A percentile compares a stretch with the other conserved stretches of the same genome.
These are phyloP conservation scores for Rhogogaster chlorosoma DNA, from an alignment of 2,888 invertebrate genomes.

Conservation along the genomic window DNA sequence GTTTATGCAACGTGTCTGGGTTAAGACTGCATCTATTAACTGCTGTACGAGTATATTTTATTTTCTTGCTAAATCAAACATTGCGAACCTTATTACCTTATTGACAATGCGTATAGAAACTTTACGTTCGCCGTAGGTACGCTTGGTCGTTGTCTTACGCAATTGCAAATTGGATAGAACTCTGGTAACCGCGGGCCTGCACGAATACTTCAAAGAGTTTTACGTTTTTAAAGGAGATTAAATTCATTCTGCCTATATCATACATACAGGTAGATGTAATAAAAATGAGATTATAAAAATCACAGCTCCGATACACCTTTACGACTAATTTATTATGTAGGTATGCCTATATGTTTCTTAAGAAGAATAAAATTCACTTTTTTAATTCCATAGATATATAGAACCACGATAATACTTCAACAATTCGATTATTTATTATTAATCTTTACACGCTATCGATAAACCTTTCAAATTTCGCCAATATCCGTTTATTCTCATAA, in stretches of 20 bases:
- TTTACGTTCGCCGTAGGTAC: neutral
- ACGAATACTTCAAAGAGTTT: neutral
- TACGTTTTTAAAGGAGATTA: neutral
- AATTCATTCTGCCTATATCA: neutral
- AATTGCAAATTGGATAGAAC: constrained; percentile 2
- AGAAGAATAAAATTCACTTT: neutral
- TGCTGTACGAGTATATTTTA: neutral
- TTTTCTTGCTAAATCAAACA: constrained; percentile 46
- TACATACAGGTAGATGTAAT: neutral
- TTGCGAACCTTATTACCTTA: constrained; percentile 35
- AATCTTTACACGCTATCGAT: neutral
- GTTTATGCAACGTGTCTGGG: constrained; percentile 24
- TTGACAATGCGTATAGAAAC: constrained; percentile 39
- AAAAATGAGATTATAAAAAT: neutral
- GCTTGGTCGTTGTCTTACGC: neutral
- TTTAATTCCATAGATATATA: neutral
- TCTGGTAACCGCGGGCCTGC: neutral
- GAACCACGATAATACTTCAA: neutral
- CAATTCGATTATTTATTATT: neutral
- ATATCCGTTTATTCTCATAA: neutral
- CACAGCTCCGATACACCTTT: neutral
- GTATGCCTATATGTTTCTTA: neutral
- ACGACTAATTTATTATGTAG: neutral
- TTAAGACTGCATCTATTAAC: constrained; percentile 14
- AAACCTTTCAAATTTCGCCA: neutral